Conservation (phyloP, 2,888 invertebrate species). For the Hydrotaea diabolus region DNA sequence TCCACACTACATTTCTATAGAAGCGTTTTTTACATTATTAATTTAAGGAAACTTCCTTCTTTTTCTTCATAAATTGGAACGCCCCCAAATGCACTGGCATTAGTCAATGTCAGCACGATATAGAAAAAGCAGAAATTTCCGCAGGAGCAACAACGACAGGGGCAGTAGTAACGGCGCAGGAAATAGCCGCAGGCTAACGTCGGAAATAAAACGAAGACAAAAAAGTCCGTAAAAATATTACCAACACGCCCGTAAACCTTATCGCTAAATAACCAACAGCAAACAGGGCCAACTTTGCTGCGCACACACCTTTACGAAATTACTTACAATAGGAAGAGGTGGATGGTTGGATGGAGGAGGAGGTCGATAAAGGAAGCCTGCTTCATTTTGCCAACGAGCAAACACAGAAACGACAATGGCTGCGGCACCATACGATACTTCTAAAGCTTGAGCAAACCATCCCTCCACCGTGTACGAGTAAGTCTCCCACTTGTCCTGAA, state of each 20-base stretch:
- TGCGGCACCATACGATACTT: neutral
- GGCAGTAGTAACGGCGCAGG: constrained; percentile 47
- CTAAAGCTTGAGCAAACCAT: constrained; percentile 1
- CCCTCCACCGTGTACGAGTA: neutral
- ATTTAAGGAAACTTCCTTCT: constrained; percentile 54
- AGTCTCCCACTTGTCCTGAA: neutral
- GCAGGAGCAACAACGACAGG: constrained; percentile 51
- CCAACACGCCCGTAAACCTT: constrained; percentile 55
- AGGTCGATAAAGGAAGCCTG: neutral
- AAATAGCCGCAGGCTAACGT: constrained; percentile 13
- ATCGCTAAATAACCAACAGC: constrained; percentile 47
- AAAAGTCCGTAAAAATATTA: neutral
- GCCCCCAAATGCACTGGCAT: constrained; percentile 61
- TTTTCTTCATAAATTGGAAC: constrained; percentile 59
- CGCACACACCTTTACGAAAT: constrained; percentile 1
- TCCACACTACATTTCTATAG: constrained; percentile 25
- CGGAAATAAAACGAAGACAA: neutral
- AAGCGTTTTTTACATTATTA: constrained; percentile 37
- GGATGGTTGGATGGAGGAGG: neutral
- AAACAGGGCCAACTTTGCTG: neutral
- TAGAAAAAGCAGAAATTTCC: constrained; percentile 60
- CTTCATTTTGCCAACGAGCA: neutral
- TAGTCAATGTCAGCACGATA: constrained; percentile 66
- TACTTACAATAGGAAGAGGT: neutral
- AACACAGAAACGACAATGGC: neutral